These are phyloP conservation scores for Arctocebus calabarensis DNA, from an alignment of 2,797 vertebrate species.

Conservation along the genomic window DNA sequence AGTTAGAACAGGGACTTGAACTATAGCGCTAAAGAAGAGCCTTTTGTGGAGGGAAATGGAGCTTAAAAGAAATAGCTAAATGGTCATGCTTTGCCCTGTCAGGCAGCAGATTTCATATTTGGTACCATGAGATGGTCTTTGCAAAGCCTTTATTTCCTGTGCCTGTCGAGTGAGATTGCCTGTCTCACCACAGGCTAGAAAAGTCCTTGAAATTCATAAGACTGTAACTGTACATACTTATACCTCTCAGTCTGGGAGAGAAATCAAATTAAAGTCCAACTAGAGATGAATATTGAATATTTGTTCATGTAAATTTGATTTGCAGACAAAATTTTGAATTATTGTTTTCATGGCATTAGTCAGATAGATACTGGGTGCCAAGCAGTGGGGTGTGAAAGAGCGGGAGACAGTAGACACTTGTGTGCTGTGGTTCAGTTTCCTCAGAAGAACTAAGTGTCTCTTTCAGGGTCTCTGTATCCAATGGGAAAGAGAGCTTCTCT, in stretches of 20 bases:
- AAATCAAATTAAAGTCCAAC: background rate
- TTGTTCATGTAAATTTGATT: background rate
- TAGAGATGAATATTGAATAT: background rate
- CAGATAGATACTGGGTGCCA: background rate
- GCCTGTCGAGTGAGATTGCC: background rate
- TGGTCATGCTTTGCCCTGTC: constrained; percentile 5
- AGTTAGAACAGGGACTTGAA: too few relatives aligned
- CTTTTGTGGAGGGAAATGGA: constrained; percentile 47
- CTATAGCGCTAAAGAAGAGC: constrained; percentile 45
- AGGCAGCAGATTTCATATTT: constrained; percentile 31
- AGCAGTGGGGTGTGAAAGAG: background rate
- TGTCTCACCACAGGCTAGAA: background rate
- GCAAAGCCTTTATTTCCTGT: background rate
- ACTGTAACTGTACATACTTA: background rate
- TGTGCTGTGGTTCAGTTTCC: background rate
- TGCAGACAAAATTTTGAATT: background rate
- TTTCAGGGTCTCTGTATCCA: background rate
- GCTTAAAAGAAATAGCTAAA: constrained; percentile 63
- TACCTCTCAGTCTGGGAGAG: background rate
- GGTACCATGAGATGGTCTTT: background rate
- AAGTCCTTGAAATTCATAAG: background rate
- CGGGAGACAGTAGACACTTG: background rate
- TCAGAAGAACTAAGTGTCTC: rapidly evolving
- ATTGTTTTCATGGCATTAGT: background rate
- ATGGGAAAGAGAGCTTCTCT: background rate